Evolutionary conservation across 1,140 invertebrate species (phyloP), one percentile per base, ranked within the genome.

Genomic region (Zaprionus inermis): DNA sequence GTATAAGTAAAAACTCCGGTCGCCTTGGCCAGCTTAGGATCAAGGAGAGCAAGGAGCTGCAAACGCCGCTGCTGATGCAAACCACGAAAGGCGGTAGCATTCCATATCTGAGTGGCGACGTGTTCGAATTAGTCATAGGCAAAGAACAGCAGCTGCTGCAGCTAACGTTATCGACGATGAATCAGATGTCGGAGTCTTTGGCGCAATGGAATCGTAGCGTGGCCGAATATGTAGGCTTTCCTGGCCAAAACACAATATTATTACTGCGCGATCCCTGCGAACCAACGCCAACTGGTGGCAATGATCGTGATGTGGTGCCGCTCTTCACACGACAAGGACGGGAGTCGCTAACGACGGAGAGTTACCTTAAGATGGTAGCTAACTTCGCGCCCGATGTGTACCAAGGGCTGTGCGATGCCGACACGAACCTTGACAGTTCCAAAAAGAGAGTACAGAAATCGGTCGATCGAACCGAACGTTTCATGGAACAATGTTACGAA

Each of bases 391-490:
- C 97, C 54, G 96, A 97, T 92, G 94, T 96, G 78, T 97, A 96
- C 93, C 94, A 96, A 84, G 94, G 95, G 18, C 92, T 98, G 64
- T 95, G 95, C 91, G 97, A 98, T 94, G 95, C 96, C n/a, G 96
- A 97, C 79, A 97, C 96, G 28, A 94, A 96, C 83, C 79, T 92
- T 5, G 91, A 93, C 18, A 95, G 95, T 76, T 92, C 94, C 0
- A 94, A 94, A 41, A 97, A 97, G 91, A 93, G 97, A 70, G 81
- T 95, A 18, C 81, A 79, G 1, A 97, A 97, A 90, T 93, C 96
- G 16, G 93, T 96, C 1, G 93, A 94, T 18, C 94, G 94, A 68
- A 95, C 94, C 34, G 91, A 92, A 55, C 82, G 79, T 54, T 93
- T 96, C 72, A 93, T 95, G 73, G 92, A 95, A 56, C 90, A 93